Percentiles rank a stretch among this genome's conserved stretches.
phyloP scores from a whole-genome alignment of 1,140 invertebrate genomes.

The Varroa destructor region DNA sequence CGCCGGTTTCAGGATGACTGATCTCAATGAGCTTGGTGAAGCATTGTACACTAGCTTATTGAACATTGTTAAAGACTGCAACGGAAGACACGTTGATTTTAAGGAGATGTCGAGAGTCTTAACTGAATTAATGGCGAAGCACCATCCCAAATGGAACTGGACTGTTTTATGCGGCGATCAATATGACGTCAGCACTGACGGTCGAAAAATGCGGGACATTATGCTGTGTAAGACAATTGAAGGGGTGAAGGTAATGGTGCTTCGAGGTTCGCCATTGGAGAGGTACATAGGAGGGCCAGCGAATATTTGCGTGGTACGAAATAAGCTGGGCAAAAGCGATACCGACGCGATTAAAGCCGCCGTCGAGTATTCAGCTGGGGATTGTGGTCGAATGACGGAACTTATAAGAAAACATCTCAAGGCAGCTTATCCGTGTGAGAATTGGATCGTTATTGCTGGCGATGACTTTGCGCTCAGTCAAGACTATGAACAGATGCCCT shows the following conservation, averaged over 20 bases:
- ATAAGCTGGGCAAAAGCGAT: neutral
- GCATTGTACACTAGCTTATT: too few relatives aligned
- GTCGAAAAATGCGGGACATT: neutral
- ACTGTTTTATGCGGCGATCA: constrained; percentile 1
- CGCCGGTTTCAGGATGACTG: too few relatives aligned
- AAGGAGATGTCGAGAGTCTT: neutral
- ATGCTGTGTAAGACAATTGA: constrained; percentile 4
- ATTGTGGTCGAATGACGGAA: neutral
- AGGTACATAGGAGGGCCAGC: constrained; percentile 21
- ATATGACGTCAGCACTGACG: neutral
- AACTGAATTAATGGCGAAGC: neutral
- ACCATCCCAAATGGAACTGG: constrained; percentile 24
- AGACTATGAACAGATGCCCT: neutral
- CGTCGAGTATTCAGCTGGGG: neutral
- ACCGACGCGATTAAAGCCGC: neutral
- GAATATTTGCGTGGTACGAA: neutral
- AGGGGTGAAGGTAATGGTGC: neutral
- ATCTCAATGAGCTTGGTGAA: too few relatives aligned
- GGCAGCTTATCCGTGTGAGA: neutral
- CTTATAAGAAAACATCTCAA: constrained; percentile 3
- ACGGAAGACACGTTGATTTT: too few relatives aligned
- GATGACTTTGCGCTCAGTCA: constrained; percentile 24
- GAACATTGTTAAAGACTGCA: too few relatives aligned
- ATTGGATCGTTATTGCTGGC: constrained; percentile 13
- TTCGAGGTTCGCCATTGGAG: constrained; percentile 4